Conservation (phyloP, 1,140 invertebrate genomes). For the Sitodiplosis mosellana region DNA sequence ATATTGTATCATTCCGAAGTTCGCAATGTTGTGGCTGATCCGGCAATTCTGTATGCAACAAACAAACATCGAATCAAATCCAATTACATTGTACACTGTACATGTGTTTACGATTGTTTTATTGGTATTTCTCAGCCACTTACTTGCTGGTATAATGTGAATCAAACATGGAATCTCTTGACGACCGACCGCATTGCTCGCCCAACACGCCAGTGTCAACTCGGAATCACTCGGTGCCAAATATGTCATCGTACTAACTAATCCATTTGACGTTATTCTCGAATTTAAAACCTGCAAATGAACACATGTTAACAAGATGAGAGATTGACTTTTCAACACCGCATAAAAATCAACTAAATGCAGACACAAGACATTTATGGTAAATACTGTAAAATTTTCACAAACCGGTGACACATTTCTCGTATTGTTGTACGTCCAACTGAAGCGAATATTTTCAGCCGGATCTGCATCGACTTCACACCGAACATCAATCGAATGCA, state of each 20-base stretch:
- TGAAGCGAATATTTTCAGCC: constrained; percentile 54
- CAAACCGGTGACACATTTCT: constrained; percentile 45
- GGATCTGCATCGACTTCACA: constrained; percentile 73
- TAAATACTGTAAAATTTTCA: too few species aligned
- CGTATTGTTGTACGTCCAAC: constrained; percentile 63
- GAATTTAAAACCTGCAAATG: constrained; percentile 28
- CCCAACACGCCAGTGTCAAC: constrained; percentile 70
- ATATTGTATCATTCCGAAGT: constrained; percentile 39
- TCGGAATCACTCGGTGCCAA: constrained; percentile 41
- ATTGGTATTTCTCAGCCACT: constrained; percentile 18
- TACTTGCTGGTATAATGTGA: constrained; percentile 63
- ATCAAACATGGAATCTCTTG: constrained; percentile 66
- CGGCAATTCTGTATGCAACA: constrained; percentile 33
- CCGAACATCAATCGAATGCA: constrained; percentile 39
- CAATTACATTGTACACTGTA: not conserved
- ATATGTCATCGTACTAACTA: constrained; percentile 47
- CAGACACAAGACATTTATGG: too few species aligned
- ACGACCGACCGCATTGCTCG: constrained; percentile 59
- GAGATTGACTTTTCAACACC: too few species aligned
- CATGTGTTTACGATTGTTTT: too few species aligned
- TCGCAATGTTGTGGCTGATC: constrained; percentile 49
- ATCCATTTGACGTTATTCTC: constrained; percentile 37
- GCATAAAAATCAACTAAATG: too few species aligned
- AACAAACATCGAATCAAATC: not conserved
- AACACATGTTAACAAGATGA: too few species aligned